phyloP scores from a whole-genome alignment of 2,113 vertebrate species.

The Phrynosoma blainvillii region DNA sequence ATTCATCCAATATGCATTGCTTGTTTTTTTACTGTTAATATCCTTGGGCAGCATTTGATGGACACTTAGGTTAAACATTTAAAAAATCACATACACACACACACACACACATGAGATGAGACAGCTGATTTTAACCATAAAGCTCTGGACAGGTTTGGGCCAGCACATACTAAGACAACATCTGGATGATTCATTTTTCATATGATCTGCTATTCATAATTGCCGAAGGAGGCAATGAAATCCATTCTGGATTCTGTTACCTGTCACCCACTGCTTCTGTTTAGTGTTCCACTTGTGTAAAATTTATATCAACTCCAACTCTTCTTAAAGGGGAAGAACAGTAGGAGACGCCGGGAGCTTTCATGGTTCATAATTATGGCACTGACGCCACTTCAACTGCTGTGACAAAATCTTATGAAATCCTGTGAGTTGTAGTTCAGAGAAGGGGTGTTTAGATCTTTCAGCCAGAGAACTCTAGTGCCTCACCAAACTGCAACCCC shows the following conservation, averaged over 20 bases:
- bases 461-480: no score
- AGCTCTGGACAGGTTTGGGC: neutral
- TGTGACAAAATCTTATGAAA: no score
- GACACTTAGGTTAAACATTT: no score
- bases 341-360: no score
- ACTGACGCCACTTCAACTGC: no score
- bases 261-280: neutral
- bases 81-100: neutral
- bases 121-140: neutral
- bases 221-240: neutral
- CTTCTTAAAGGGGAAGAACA: neutral
- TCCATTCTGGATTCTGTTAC: neutral
- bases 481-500: no score
- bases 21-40: no score
- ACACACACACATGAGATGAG: neutral
- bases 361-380: no score
- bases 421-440: no score
- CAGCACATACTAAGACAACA: neutral
- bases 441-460: no score
- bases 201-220: neutral
- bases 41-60: no score
- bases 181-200: neutral
- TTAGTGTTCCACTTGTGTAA: neutral
- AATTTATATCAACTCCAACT: neutral
- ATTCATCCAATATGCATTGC: no score